Conservation (phyloP, 2,113 vertebrate genomes). For the Xyliphius kryptos region DNA sequence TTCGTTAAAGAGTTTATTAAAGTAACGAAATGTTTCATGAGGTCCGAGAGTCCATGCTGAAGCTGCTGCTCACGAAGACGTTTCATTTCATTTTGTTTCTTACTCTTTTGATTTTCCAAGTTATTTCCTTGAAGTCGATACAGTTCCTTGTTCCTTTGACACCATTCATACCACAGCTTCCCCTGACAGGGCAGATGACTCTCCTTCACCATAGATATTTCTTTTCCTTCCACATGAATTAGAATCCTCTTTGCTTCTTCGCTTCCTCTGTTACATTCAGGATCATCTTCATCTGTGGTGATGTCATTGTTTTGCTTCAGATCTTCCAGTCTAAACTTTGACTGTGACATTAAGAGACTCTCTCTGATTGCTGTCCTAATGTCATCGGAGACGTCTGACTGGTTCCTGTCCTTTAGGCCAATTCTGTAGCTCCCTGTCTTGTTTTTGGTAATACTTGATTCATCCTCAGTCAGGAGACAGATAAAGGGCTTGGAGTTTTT, state of each 20-base stretch:
- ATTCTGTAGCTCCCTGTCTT: background rate
- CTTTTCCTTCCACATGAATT: background rate
- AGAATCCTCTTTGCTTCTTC: background rate
- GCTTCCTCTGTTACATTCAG: conserved; percentile 9
- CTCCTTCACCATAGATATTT: conserved; percentile 19
- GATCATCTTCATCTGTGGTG: conserved; percentile 4
- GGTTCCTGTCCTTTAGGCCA: background rate
- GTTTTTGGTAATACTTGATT: too few species aligned
- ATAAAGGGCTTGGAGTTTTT: too few species aligned
- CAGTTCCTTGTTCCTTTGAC: background rate
- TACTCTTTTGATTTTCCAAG: background rate
- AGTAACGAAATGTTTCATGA: background rate
- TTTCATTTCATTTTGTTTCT: background rate
- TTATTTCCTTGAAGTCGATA: background rate
- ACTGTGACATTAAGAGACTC: background rate
- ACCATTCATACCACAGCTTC: too few species aligned
- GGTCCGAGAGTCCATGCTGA: background rate
- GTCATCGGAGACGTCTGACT: background rate
- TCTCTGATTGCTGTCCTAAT: conserved; percentile 29
- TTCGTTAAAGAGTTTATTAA: background rate
- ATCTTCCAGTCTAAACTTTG: background rate
- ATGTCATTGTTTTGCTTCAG: background rate
- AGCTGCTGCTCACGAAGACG: background rate
- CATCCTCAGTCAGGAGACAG: too few species aligned
- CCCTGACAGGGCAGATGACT: conserved; percentile 8